phyloP scores from a whole-genome alignment of 1,140 invertebrate species.

The Drosophila saltans region DNA sequence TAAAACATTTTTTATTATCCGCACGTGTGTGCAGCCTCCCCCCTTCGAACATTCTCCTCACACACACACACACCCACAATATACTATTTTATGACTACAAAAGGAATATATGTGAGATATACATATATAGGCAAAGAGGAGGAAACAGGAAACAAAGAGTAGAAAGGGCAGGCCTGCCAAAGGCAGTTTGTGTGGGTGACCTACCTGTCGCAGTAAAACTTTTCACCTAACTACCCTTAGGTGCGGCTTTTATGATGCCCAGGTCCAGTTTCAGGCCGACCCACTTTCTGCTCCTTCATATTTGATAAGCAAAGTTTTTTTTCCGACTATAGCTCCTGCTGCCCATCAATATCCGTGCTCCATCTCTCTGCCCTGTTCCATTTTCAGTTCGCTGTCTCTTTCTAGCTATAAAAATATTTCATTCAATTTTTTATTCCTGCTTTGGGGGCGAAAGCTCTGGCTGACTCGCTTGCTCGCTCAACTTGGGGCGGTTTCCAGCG shows the following conservation, averaged over 20 bases:
- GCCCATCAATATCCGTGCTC: slow-evolving; percentile 75
- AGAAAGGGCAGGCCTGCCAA: slow-evolving; percentile 17
- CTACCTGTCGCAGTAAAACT: slow-evolving; percentile 78
- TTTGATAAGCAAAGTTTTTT: slow-evolving; percentile 73
- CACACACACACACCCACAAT: slow-evolving; percentile 31
- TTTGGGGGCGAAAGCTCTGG: slow-evolving; percentile 23
- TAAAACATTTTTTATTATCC: slow-evolving; percentile 81
- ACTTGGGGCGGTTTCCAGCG: slow-evolving; percentile 60
- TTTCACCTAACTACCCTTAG: slow-evolving; percentile 74
- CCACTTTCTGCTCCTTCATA: slow-evolving; percentile 76
- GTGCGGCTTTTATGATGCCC: slow-evolving; percentile 72
- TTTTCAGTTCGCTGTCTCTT: slow-evolving; percentile 21
- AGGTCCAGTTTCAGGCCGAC: slow-evolving; percentile 31
- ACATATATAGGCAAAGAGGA: slow-evolving; percentile 22
- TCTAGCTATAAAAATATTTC: slow-evolving; percentile 74
- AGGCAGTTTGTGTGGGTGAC: slow-evolving; percentile 37
- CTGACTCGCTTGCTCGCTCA: slow-evolving; percentile 55
- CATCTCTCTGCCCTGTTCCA: not conserved
- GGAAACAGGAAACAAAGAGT: slow-evolving; percentile 7
- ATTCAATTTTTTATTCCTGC: slow-evolving; percentile 77
- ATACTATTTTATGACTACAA: slow-evolving; percentile 68
- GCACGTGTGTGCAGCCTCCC: slow-evolving; percentile 73
- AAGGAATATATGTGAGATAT: slow-evolving; percentile 53
- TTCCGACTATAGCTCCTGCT: slow-evolving; percentile 46
- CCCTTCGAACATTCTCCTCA: slow-evolving; percentile 3